phyloP scores from a whole-genome alignment of 2,113 vertebrate species.

The Pedetes capensis region DNA sequence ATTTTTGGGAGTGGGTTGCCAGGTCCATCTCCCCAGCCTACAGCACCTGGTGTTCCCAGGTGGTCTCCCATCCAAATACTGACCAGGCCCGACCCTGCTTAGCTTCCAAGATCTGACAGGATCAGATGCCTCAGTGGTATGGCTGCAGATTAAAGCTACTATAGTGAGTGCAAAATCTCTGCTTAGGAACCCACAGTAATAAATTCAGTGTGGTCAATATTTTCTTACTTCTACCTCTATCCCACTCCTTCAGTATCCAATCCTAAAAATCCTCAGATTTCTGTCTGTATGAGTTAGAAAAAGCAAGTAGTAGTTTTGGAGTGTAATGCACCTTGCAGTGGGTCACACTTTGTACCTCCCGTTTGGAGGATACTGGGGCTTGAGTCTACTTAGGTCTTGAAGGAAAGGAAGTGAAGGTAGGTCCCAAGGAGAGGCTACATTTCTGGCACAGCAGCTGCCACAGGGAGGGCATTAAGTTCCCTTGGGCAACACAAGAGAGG shows the following conservation, averaged over 20 bases:
- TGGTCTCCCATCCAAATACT: no score
- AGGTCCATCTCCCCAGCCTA: no score
- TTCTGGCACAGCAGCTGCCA: background rate
- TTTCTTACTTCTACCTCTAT: background rate
- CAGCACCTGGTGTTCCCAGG: no score
- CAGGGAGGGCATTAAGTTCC: background rate
- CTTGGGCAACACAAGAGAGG: background rate
- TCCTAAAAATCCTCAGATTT: background rate
- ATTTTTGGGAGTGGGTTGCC: no score
- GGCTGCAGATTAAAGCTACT: no score
- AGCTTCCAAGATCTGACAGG: no score
- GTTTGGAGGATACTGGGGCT: no score
- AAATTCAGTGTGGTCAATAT: background rate
- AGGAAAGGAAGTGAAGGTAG: background rate
- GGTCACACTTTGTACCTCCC: background rate
- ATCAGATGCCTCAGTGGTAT: no score
- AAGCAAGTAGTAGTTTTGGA: background rate
- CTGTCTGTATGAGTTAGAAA: background rate
- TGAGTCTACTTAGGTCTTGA: background rate
- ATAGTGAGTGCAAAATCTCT: background rate
- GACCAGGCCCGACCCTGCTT: no score
- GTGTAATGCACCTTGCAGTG: background rate
- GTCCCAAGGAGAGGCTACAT: background rate
- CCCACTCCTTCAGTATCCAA: background rate
- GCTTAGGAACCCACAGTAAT: background rate